Evolutionary conservation across 2,797 vertebrate species (phyloP).

Genomic region (Catamblyrhynchus diadema): DNA sequence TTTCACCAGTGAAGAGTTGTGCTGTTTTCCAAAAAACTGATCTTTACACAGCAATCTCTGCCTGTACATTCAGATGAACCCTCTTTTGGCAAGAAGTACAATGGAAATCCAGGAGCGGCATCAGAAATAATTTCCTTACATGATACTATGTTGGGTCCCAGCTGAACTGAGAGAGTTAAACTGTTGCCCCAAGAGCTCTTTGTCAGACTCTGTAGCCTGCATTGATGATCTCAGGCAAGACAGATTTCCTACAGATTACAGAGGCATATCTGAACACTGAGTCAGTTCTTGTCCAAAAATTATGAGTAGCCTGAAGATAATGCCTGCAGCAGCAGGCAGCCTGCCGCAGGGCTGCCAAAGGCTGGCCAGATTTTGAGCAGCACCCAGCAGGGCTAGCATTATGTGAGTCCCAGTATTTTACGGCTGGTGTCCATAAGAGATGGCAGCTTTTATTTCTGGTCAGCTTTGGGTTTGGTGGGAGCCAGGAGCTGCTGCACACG

Average conservation of each 20-base stretch:
- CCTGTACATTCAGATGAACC: background rate
- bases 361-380: background rate
- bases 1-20: background rate
- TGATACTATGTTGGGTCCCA: background rate
- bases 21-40: background rate
- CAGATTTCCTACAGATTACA: background rate
- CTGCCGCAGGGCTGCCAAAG: background rate
- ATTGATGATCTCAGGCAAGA: background rate
- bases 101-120: background rate
- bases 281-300: background rate
- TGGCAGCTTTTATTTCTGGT: background rate
- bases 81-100: background rate
- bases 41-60: background rate
- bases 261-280: background rate
- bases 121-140: background rate
- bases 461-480: background rate
- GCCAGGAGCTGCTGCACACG: background rate
- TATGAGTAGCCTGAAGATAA: background rate
- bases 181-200: background rate
- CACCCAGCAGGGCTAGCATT: background rate
- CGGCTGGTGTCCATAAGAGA: fast-evolving
- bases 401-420: background rate
- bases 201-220: fast-evolving
- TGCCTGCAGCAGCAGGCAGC: background rate
- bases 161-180: background rate